Conservation (phyloP, 2,888 invertebrate genomes). For the Plebejus melissa region DNA sequence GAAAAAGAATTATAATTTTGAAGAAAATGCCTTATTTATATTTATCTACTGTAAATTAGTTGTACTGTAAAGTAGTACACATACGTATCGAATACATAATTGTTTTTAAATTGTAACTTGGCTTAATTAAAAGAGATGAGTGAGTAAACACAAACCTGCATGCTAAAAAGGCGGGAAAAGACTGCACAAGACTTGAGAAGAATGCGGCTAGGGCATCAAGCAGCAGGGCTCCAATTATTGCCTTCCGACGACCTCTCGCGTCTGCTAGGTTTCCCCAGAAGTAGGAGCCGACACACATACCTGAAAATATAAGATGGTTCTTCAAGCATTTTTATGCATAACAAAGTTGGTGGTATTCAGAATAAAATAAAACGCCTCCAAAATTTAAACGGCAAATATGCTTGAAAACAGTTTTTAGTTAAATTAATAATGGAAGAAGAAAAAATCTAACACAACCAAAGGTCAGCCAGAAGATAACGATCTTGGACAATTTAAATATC, state of each 20-base stretch:
- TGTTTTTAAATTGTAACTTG: neutral
- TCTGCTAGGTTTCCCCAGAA: slow-evolving; percentile 86
- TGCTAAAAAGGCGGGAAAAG: slow-evolving; percentile 78
- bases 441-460: no score
- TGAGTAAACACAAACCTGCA: slow-evolving; percentile 62
- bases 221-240: slow-evolving; percentile 81
- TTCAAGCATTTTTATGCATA: neutral
- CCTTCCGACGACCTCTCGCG: slow-evolving; percentile 80
- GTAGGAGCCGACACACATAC: slow-evolving; percentile 84
- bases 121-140: neutral
- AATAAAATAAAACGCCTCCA: neutral
- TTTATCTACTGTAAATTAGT: neutral
- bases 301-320: slow-evolving; percentile 48
- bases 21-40: neutral
- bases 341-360: neutral
- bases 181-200: slow-evolving; percentile 76
- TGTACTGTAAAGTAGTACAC: neutral
- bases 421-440: no score
- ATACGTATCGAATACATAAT: neutral
- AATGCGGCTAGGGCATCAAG: slow-evolving; percentile 80
- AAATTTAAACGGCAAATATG: no score
- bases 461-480: no score
- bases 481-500: no score
- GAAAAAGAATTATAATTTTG: slow-evolving; percentile 34
- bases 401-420: no score